Evolutionary conservation across 1,140 invertebrate species (phyloP), one percentile per base, ranked within the genome.

Genomic region (Temnothorax nylanderi): DNA sequence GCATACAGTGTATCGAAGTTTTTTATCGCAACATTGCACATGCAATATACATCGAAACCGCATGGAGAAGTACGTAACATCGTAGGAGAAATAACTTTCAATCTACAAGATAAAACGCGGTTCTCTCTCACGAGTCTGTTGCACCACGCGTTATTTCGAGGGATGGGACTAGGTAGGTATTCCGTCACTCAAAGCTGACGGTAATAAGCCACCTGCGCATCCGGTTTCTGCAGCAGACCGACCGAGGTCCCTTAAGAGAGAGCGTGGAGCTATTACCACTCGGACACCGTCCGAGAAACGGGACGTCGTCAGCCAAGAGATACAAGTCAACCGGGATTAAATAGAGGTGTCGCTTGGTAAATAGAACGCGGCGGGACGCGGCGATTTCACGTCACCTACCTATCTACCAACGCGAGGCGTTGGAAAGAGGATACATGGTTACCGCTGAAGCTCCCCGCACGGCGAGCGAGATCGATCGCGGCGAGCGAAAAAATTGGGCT

Each of bases 401-500:
- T 41, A 44, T 54, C 11, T 18, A 18, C 74, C 58, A 10, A 26
- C n/a, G 26, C 54, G 13, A 3, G 13, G 41, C 41, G 41, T 26
- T 37, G 41, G 13, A 13, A 37, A 75, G 13, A 41, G 26, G 54
- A 21, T 32, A 62, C 54, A 18, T 41, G 26, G 26, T 71, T 44
- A n/a, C 21, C 11, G 4, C 6, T 18, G 34, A 4, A 37, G 49
- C 41, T 51, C 18, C n/a, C 32, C 3, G 32, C 11, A 34, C 21
- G 49, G 65, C 18, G 21, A 37, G 41, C 7, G 56, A 54, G 21
- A 69, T 71, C 44, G 44, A 13, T 89, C 62, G 49, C 21, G 56
- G 58, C 41, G 21, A 56, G 32, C 18, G 56, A 67, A 87, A 89
- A 89, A 89, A 90, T 90, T 90, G 88, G 65, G 26, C 26, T 65